phyloP scores from a whole-genome alignment of 2,888 invertebrate genomes.

The Pyrgus malvae region DNA sequence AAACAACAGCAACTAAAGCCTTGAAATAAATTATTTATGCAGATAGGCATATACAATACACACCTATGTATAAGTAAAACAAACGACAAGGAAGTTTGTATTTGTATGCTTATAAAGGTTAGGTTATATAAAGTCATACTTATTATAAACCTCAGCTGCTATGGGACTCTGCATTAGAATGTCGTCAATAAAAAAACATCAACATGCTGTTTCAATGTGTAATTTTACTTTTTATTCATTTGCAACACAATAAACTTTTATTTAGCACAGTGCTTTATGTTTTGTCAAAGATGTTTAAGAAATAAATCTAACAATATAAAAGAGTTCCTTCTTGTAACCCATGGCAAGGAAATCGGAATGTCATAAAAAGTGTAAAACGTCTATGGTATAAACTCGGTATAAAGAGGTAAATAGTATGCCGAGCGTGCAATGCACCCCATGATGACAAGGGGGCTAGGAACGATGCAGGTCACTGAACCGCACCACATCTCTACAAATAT shows the following conservation, averaged over 20 bases:
- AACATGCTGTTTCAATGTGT: no score
- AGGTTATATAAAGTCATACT: background rate
- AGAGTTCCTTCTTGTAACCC: background rate
- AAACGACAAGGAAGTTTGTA: slow-evolving; percentile 2
- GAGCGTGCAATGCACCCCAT: slow-evolving; percentile 65
- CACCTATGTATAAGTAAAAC: background rate
- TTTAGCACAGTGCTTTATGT: no score
- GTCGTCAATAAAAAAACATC: no score
- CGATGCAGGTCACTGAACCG: slow-evolving; percentile 71
- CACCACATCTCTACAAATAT: slow-evolving; percentile 30
- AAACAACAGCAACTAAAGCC: background rate
- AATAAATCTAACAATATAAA: background rate
- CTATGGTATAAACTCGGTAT: slow-evolving; percentile 45
- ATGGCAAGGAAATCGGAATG: background rate
- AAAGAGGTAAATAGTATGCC: slow-evolving; percentile 26
- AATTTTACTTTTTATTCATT: no score
- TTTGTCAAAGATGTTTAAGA: no score
- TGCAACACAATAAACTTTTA: no score
- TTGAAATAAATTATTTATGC: slow-evolving; percentile 14
- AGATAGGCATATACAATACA: slow-evolving; percentile 8
- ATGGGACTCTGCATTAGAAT: no score
- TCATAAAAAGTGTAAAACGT: slow-evolving; percentile 35
- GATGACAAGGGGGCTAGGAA: slow-evolving; percentile 65
- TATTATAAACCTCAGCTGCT: background rate
- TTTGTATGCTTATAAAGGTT: slow-evolving; percentile 4